These are phyloP conservation scores for Anodontia alba DNA, from an alignment of 2,888 invertebrate species.

Conservation along the genomic window DNA sequence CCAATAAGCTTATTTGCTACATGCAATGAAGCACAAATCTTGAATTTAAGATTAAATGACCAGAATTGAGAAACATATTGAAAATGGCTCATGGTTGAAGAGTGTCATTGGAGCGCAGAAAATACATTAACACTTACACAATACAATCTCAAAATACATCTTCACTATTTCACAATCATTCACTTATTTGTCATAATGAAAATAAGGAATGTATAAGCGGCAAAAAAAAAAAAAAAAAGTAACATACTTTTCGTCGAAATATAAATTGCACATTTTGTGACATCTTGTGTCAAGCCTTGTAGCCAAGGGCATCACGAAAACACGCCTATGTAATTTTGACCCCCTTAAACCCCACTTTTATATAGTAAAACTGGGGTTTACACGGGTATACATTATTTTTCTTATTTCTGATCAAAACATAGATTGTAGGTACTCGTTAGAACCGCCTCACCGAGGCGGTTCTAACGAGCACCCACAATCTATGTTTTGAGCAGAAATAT, in stretches of 20 bases:
- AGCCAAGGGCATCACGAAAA: too few species aligned
- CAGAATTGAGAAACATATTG: constrained; percentile 12
- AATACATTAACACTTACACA: constrained; percentile 8
- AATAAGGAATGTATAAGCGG: not conserved
- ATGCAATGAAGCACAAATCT: not conserved
- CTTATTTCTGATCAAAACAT: too few species aligned
- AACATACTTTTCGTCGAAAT: constrained; percentile 12
- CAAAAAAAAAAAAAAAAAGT: not conserved
- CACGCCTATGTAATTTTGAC: too few species aligned
- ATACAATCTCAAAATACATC: not conserved
- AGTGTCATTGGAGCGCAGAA: not conserved
- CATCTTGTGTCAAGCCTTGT: not conserved
- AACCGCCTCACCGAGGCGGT: too few species aligned
- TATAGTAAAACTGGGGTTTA: too few species aligned
- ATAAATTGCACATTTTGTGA: constrained; percentile 5
- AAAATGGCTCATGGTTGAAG: not conserved
- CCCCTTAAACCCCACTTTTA: too few species aligned
- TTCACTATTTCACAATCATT: not conserved
- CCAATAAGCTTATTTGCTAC: not conserved
- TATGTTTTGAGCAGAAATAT: too few species aligned
- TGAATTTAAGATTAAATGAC: not conserved
- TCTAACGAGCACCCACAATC: too few species aligned
- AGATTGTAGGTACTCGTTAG: too few species aligned
- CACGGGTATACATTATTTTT: too few species aligned
- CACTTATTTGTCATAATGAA: not conserved